These are phyloP conservation scores for Drosophila koepferae DNA, from an alignment of 2,888 invertebrate genomes.

Conservation along the genomic window DNA sequence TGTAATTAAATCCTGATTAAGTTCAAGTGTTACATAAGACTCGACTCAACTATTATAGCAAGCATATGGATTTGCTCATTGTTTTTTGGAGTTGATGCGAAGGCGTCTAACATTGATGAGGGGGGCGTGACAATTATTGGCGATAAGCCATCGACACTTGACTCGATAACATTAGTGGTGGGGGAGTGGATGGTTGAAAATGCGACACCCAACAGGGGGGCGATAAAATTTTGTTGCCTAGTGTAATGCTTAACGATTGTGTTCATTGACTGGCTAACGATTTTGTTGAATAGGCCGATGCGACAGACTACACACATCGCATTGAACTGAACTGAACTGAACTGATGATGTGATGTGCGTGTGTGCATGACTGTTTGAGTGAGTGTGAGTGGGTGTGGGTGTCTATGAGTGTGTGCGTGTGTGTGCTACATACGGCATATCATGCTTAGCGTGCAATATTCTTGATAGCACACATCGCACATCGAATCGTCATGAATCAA, in stretches of 20 bases:
- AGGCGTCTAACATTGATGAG: constrained; percentile 23
- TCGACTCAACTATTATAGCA: constrained; percentile 9
- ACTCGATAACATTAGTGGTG: constrained; percentile 41
- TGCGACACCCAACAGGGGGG: constrained; percentile 28
- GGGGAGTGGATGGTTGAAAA: too few relatives aligned
- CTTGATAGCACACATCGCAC: constrained; percentile 53
- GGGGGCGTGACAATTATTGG: constrained; percentile 67
- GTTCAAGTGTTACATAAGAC: constrained; percentile 34
- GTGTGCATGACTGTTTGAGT: constrained; percentile 2
- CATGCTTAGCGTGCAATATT: constrained; percentile 69
- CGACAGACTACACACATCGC: constrained; percentile 17
- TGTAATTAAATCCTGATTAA: constrained; percentile 73
- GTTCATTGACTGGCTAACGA: constrained; percentile 77
- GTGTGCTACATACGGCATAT: constrained; percentile 30
- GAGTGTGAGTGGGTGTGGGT: background rate
- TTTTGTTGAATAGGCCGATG: constrained; percentile 78
- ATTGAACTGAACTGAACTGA: too few relatives aligned
- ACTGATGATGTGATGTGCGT: constrained; percentile 16
- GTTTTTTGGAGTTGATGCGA: constrained; percentile 15
- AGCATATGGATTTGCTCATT: constrained; percentile 8
- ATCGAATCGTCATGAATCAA: constrained; percentile 56
- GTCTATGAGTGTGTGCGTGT: background rate
- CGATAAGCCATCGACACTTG: constrained; percentile 66
- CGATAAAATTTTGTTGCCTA: constrained; percentile 79
- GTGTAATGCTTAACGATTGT: constrained; percentile 75